A percentile compares a stretch with the other conserved stretches of the same genome.
phyloP scores from a whole-genome alignment of 2,113 vertebrate genomes.

The Vidua macroura region DNA sequence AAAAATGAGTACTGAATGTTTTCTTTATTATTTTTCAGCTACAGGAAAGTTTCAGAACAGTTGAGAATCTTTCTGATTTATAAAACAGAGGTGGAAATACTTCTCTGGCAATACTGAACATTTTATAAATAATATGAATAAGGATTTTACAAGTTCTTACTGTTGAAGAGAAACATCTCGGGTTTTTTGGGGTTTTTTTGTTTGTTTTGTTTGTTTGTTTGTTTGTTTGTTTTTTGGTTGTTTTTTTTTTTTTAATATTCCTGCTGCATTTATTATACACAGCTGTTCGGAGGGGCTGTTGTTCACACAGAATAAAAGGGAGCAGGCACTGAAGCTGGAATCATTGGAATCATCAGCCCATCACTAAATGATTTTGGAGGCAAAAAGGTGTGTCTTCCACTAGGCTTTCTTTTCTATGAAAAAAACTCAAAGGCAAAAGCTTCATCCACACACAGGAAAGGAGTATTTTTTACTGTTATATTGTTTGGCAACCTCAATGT shows the following conservation, averaged over 20 bases:
- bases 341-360: background rate
- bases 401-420: background rate
- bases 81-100: background rate
- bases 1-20: background rate
- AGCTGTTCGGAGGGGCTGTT: background rate
- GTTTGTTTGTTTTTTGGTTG: too few species aligned
- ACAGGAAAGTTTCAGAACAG: background rate
- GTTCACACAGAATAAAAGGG: fast-evolving
- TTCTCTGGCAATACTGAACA: background rate
- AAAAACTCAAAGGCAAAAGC: background rate
- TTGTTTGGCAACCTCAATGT: background rate
- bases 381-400: background rate
- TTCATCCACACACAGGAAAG: background rate
- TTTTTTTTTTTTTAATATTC: too few species aligned
- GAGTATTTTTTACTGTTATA: background rate
- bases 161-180: background rate
- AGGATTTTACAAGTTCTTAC: background rate
- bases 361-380: background rate
- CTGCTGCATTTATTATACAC: background rate
- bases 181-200: too few species aligned
- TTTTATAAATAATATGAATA: background rate
- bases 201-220: too few species aligned
- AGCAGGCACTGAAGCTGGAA: background rate
- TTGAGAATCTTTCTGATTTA: background rate
- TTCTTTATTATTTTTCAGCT: background rate